Evolutionary conservation across 1,140 invertebrate genomes (phyloP).

Genomic region (Phymastichus coffea): DNA sequence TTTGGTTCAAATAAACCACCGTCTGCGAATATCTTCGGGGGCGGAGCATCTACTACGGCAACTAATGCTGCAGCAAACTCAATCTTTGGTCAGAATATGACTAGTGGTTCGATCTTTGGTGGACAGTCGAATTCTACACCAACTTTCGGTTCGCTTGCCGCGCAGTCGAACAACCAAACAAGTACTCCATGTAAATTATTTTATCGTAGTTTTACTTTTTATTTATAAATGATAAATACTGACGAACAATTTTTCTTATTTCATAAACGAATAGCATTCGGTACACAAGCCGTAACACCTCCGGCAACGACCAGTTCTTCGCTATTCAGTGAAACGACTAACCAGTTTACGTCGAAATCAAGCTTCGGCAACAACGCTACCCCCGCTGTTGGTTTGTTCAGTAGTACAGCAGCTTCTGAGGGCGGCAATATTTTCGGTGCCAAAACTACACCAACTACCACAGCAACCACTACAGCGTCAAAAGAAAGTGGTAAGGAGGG

Average conservation of each 20-base stretch:
- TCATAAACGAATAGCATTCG: too few relatives aligned
- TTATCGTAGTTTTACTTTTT: too few relatives aligned
- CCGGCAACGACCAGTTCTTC: background rate
- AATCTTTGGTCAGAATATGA: background rate
- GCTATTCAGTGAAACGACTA: background rate
- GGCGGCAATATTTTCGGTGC: background rate
- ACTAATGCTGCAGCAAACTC: background rate
- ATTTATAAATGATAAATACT: too few relatives aligned
- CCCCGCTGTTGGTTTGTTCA: too few relatives aligned
- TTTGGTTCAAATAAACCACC: constrained; percentile 17
- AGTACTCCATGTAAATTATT: background rate
- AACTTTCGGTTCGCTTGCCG: background rate
- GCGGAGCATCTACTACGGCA: background rate
- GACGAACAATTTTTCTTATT: too few relatives aligned
- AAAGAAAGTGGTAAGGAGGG: too few relatives aligned
- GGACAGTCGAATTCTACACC: background rate
- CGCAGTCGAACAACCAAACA: background rate
- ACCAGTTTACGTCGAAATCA: background rate
- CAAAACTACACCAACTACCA: background rate
- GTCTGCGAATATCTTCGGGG: constrained; percentile 21
- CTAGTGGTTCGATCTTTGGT: constrained; percentile 5
- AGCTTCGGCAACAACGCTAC: background rate
- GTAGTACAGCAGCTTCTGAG: too few relatives aligned
- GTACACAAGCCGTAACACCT: background rate
- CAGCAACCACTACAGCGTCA: background rate